Conservation (phyloP, 2,797 vertebrate species). For the Liparis tanakae region DNA sequence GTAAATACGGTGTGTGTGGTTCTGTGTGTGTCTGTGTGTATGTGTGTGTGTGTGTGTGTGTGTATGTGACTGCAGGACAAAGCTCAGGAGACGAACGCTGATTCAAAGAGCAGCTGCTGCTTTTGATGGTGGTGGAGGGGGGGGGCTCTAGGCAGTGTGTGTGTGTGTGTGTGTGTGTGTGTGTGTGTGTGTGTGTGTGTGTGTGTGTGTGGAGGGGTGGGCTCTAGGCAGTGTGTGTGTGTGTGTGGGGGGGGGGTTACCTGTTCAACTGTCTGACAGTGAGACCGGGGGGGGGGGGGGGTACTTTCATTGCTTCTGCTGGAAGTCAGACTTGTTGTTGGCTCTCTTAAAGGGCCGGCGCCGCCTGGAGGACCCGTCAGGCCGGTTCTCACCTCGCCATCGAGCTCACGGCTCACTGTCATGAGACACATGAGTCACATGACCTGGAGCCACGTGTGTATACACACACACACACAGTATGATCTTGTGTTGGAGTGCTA, state of each 20-base stretch:
- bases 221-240: too few species aligned
- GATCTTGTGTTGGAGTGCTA: too few species aligned
- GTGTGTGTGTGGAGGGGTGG: too few species aligned
- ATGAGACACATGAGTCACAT: too few species aligned
- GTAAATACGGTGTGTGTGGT: too few species aligned
- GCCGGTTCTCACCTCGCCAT: too few species aligned
- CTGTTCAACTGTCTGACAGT: background rate
- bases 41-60: too few species aligned
- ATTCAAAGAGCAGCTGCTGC: conserved; percentile 67
- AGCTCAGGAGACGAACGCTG: conserved; percentile 51
- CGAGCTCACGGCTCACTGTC: too few species aligned
- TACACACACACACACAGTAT: background rate
- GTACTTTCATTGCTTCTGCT: conserved; percentile 5
- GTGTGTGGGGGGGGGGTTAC: background rate
- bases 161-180: too few species aligned
- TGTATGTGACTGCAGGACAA: conserved; percentile 57
- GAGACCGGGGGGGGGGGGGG: background rate
- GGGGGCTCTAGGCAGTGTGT: conserved; percentile 7
- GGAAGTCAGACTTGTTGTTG: background rate
- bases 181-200: too few species aligned
- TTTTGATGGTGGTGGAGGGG: conserved; percentile 42
- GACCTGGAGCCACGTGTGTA: too few species aligned
- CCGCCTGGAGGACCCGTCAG: background rate
- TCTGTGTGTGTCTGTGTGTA: too few species aligned
- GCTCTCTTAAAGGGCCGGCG: background rate